Conservation (phyloP, 2,797 vertebrate species). For the Poecilia wingei region DNA sequence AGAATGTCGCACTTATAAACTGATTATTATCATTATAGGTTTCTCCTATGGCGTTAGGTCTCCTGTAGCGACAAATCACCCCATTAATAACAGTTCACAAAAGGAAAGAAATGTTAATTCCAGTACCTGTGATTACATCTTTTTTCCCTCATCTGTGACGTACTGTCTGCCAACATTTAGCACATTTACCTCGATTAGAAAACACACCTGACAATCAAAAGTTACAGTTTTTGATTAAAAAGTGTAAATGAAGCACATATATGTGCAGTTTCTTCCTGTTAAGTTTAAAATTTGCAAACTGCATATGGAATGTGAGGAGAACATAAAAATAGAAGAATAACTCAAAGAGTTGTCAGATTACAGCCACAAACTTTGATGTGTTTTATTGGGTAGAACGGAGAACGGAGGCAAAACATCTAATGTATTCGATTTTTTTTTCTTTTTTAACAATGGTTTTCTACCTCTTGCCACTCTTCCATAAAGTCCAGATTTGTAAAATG, state of each 20-base stretch:
- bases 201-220: background rate
- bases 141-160: background rate
- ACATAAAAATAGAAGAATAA: background rate
- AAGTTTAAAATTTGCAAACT: background rate
- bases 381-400: background rate
- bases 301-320: background rate
- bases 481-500: background rate
- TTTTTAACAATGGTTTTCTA: background rate
- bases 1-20: background rate
- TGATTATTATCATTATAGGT: background rate
- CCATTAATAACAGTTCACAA: background rate
- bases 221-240: conserved; percentile 9
- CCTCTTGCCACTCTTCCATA: background rate
- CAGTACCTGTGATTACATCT: background rate
- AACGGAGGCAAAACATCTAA: background rate
- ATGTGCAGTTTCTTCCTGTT: conserved; percentile 7
- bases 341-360: background rate
- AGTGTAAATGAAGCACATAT: conserved; percentile 26
- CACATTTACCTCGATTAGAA: conserved; percentile 9
- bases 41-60: background rate
- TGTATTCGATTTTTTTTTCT: background rate
- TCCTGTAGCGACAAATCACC: background rate
- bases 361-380: background rate
- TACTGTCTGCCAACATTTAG: background rate
- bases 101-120: background rate